These are phyloP conservation scores for Pycnonotus jocosus DNA, from an alignment of 2,113 vertebrate genomes.

Conservation along the genomic window DNA sequence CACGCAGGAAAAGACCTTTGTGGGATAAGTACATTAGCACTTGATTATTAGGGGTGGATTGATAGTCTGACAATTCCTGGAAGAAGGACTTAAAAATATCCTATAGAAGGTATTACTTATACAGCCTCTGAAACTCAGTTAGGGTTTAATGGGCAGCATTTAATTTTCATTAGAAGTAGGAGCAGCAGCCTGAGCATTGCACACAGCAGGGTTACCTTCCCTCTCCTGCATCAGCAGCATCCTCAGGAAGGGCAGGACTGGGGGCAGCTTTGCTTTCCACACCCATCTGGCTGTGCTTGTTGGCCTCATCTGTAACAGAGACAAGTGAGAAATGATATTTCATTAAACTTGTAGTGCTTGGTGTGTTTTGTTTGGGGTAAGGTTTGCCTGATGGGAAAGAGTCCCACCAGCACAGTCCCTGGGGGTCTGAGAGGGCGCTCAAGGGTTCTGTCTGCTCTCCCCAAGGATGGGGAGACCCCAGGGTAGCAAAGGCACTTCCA, in stretches of 20 bases:
- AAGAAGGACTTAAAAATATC: background rate
- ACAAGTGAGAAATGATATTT: background rate
- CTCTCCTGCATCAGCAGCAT: background rate
- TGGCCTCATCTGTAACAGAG: constrained; percentile 34
- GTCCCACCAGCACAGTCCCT: background rate
- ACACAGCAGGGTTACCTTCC: constrained; percentile 20
- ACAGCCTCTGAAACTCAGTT: background rate
- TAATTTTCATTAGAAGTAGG: background rate
- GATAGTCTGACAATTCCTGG: constrained; percentile 38
- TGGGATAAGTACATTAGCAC: constrained; percentile 15
- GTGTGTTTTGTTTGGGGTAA: background rate
- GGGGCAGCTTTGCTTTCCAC: background rate
- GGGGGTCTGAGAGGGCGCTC: background rate
- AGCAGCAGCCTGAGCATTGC: background rate
- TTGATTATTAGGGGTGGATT: background rate
- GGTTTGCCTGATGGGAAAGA: background rate
- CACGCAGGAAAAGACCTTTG: constrained; percentile 18
- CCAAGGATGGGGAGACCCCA: rapidly evolving
- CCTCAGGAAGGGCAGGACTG: background rate
- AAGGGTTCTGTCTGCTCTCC: background rate
- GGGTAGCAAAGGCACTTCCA: background rate
- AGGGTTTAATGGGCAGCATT: background rate
- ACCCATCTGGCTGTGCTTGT: background rate
- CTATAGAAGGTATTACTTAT: background rate
- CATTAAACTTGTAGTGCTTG: background rate